Base-by-base conservation (phyloP, 2,888 invertebrate species). In the Myopa tessellatipennis region DNA sequence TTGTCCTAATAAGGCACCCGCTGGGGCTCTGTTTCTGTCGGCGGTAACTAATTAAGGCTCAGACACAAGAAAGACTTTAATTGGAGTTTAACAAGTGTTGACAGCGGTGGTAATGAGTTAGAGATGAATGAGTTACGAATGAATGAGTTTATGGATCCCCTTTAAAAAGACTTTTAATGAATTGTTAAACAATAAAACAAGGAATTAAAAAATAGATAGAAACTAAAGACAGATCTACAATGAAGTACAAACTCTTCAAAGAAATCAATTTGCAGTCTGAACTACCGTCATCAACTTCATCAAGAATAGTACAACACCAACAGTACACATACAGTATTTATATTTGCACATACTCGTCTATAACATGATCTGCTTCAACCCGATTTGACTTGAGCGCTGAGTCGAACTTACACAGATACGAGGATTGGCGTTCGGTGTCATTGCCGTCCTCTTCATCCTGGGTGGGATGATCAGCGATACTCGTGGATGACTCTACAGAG, bases 11-110 rank as follows among this genome's bases (percentile, higher is more conserved):
- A 61, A 60, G 72, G 72, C 4, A 34, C 72, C 45, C 61, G 55
- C 72, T 45, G 50, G 18, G 34, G 71, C 58, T 50, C 10, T 38
- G 8, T 18, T 52, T 16, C 34, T 10, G 71, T 38, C 63, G 34
- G 50, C 50, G 50, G 50, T 12, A 50, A 36, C 74, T 74, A 65
- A 74, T 74, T 74, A 68, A 61, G 61, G 67, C 58, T 58, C 36
- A 55, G 18, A 26, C 38, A 65, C 63, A 50, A 45, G 40, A 45
- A 4, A 74, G 58, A 61, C 36, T 16, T 74, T 74, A 74, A 74
- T 68, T 74, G 74, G 67, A 68, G 67, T 50, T 68, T 52, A 36
- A 38, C 58, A 55, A 74, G 74, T 74, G 50, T 26, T 74, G 68
- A 38, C 40, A 40, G 60, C 72, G 10, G 16, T 71, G 34, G 50